phyloP scores from a whole-genome alignment of 2,797 vertebrate genomes.

The Neosalanx taihuensis region DNA sequence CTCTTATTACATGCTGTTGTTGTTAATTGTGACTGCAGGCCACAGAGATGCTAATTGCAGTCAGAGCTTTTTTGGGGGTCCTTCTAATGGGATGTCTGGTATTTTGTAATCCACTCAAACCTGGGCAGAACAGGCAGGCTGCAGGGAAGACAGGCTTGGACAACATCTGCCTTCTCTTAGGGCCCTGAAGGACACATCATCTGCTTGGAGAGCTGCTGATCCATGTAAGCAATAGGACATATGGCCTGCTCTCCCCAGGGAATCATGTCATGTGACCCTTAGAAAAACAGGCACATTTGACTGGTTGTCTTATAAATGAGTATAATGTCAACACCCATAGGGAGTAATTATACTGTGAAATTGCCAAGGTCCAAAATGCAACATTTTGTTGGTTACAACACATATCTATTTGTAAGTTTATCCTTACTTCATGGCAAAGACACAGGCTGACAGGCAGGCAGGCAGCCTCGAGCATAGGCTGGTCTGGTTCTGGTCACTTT shows the following conservation, averaged over 20 bases:
- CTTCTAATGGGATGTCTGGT: constrained; percentile 1
- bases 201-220: constrained; percentile 16
- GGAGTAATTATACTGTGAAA: too few relatives aligned
- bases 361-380: too few relatives aligned
- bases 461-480: background rate
- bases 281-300: constrained; percentile 25
- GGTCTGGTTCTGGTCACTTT: background rate
- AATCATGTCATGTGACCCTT: constrained; percentile 19
- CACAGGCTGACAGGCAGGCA: too few relatives aligned
- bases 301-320: background rate
- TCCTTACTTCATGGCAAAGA: too few relatives aligned
- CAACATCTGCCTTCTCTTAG: constrained; percentile 22
- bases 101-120: background rate
- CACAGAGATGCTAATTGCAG: constrained; percentile 26
- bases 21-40: constrained; percentile 14
- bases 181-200: constrained; percentile 6
- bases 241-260: constrained; percentile 38
- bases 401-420: too few relatives aligned
- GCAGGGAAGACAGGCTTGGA: background rate
- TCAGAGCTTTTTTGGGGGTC: background rate
- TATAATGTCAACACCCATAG: too few relatives aligned
- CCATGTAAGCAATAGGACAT: constrained; percentile 43
- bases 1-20: constrained; percentile 5
- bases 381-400: too few relatives aligned
- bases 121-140: background rate